phyloP scores from a whole-genome alignment of 2,888 invertebrate species.

The Prosopocoilus inquinatus region DNA sequence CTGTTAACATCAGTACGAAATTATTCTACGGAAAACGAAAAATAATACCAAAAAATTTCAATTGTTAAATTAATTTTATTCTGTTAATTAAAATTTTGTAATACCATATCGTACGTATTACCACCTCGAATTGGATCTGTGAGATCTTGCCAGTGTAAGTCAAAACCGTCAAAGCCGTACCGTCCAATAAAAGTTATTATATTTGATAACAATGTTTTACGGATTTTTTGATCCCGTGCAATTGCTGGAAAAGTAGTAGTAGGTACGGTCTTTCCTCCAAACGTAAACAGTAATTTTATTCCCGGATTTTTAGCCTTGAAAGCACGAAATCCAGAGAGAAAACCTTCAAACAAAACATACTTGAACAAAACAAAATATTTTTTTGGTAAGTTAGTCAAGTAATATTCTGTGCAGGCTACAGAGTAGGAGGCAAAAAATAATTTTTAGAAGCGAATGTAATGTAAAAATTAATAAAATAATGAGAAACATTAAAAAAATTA shows the following conservation, averaged over 20 bases:
- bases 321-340: conserved; percentile 1
- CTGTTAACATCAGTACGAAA: conserved; percentile 51
- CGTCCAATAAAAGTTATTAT: conserved; percentile 55
- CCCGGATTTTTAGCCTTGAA: conserved; percentile 46
- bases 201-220: conserved; percentile 59
- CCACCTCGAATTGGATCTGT: conserved; percentile 52
- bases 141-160: conserved; percentile 74
- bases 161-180: conserved; percentile 68
- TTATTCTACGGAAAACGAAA: conserved; percentile 25
- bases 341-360: neutral
- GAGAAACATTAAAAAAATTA: too few relatives aligned
- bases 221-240: conserved; percentile 47
- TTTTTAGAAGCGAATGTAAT: too few relatives aligned
- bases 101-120: conserved; percentile 35
- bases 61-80: too few relatives aligned
- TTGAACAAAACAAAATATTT: too few relatives aligned
- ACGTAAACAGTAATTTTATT: conserved; percentile 59
- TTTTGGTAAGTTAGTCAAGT: too few relatives aligned
- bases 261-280: conserved; percentile 65
- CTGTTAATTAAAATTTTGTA: too few relatives aligned
- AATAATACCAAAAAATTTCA: too few relatives aligned
- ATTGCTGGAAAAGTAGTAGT: conserved; percentile 44
- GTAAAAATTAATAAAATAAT: too few relatives aligned
- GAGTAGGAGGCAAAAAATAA: too few relatives aligned
- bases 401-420: too few relatives aligned